Evolutionary conservation across 2,113 vertebrate genomes (phyloP).

Genomic region (Amazona vittata): DNA sequence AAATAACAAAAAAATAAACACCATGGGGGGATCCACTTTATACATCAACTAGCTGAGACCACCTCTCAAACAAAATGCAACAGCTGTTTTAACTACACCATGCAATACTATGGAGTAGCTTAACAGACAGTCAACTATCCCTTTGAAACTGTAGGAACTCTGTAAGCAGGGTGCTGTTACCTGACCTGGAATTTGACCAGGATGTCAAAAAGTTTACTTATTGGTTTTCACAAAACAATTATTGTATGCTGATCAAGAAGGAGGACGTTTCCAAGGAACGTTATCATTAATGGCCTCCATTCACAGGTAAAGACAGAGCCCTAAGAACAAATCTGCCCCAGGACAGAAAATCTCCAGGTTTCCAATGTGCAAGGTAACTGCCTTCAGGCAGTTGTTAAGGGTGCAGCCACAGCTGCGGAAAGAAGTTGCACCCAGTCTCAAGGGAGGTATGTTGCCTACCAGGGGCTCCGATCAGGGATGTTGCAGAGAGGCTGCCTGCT

Average conservation of each 20-base stretch:
- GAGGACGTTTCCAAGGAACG: neutral
- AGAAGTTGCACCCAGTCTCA: neutral
- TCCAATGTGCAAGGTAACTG: neutral
- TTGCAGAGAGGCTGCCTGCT: no score
- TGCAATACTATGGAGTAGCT: neutral
- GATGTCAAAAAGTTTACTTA: neutral
- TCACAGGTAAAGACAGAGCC: neutral
- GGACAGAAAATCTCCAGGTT: neutral
- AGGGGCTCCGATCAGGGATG: no score
- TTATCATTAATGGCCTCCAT: neutral
- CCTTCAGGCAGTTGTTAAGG: neutral
- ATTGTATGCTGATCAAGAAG: neutral
- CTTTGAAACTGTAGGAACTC: neutral
- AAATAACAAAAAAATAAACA: neutral
- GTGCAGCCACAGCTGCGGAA: neutral
- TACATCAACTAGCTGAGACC: neutral
- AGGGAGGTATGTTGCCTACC: no score
- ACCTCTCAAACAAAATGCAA: neutral
- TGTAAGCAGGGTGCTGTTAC: neutral
- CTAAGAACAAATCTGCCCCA: neutral
- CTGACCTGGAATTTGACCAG: conserved; percentile 17
- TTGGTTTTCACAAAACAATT: neutral
- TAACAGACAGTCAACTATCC: neutral
- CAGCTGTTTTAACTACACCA: neutral
- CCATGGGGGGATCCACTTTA: neutral